phyloP scores from a whole-genome alignment of 2,888 invertebrate species.

The Agelastica alni region DNA sequence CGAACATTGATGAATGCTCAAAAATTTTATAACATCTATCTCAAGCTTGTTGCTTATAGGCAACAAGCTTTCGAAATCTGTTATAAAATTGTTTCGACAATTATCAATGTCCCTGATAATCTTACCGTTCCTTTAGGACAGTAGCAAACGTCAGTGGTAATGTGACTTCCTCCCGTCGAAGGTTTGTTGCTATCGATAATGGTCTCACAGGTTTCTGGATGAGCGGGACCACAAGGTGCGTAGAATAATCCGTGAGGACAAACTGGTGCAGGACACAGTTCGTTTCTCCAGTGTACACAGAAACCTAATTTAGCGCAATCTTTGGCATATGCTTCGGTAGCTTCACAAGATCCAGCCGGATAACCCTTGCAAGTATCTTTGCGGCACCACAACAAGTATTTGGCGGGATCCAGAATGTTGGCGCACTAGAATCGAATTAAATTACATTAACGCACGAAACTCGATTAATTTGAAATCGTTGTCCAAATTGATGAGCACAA shows the following conservation, averaged over 20 bases:
- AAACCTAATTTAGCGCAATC: conserved; percentile 72
- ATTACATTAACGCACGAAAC: no score
- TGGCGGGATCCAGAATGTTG: conserved; percentile 69
- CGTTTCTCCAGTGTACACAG: conserved; percentile 74
- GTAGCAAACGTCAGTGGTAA: conserved; percentile 76
- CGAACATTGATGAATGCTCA: no score
- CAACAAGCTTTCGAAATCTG: no score
- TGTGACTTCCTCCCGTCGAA: conserved; percentile 27
- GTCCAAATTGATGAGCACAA: no score
- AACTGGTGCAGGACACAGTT: conserved; percentile 66
- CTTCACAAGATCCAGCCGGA: conserved; percentile 65
- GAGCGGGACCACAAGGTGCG: conserved; percentile 64
- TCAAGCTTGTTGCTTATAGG: no score
- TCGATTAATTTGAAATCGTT: no score
- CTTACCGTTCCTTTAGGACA: conserved; percentile 74
- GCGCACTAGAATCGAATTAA: conserved; percentile 74
- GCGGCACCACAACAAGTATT: conserved; percentile 71
- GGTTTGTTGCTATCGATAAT: conserved; percentile 55
- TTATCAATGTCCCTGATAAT: background rate
- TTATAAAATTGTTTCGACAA: background rate
- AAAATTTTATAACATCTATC: no score
- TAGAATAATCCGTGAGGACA: conserved; percentile 62
- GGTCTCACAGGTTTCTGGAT: conserved; percentile 67
- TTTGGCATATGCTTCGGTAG: conserved; percentile 72
- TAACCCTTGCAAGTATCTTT: conserved; percentile 66